Evolutionary conservation across 2,888 invertebrate genomes (phyloP), one percentile per base, ranked within the genome.

Genomic region (Troides oblongomaculatus): DNA sequence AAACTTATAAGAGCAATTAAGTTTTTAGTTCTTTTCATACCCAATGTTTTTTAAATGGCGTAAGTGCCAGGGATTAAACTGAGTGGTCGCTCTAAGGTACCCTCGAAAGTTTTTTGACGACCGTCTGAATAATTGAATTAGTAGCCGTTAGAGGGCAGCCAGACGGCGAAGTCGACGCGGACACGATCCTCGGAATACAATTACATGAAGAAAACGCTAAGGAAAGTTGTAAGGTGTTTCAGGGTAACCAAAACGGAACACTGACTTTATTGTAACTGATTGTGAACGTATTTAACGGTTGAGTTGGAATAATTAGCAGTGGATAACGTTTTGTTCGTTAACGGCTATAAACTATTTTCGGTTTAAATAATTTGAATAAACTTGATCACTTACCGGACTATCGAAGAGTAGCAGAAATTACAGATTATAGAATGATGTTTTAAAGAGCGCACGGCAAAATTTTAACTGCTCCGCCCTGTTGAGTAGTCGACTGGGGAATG

Each of bases 111-210:
- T 86, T 88, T 87, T 84, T 82, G 79, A 88, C 85, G 83, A 84
- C 81, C 80, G 75, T 78, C 75, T 76, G 83, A 84, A 85, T 89
- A 90, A 90, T 89, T 89, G 88, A 84, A 90, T 90, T 89, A 89
- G 83, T 82, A 78, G 81, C 79, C 81, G 77, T 79, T 77, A 79
- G 78, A 78, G 77, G 76, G 77, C 76, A 77, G 72, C 75, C 71
- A 77, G 73, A 72, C 78, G 78, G 74, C 76, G 70, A 76, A 79
- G 75, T 77, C 75, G 75, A 79, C 75, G 77, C 74, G 61, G 53
- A 60, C 62, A 43, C 43, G 69, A 46, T 62, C 58, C 36, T 66
- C 53, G 21, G 50, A 62, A 62, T 39, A 63, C 36, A 63, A 60
- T 60, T 58, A 65, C 60, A 68, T 39, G 69, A 62, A 60, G 58